Evolutionary conservation across 2,113 vertebrate genomes (phyloP).

Genomic region (Austrofundulus limnaeus): DNA sequence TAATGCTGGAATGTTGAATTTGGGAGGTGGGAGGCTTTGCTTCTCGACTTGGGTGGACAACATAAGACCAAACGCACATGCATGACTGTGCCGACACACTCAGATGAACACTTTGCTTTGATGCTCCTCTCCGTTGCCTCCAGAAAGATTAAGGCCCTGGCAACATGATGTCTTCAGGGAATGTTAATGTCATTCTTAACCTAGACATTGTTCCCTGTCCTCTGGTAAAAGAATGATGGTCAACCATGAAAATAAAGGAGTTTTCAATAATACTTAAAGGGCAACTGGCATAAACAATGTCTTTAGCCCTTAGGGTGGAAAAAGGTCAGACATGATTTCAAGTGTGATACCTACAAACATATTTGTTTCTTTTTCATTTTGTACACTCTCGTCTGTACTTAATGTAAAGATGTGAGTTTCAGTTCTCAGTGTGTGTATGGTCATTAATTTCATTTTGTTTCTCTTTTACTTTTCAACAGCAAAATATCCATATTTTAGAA

Average conservation of each 20-base stretch:
- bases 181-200: slow-evolving; percentile 53
- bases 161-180: slow-evolving; percentile 30
- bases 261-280: background rate
- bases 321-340: slow-evolving; percentile 31
- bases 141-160: slow-evolving; percentile 41
- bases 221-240: slow-evolving; percentile 17
- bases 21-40: slow-evolving; percentile 28
- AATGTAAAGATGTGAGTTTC: background rate
- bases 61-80: slow-evolving; percentile 26
- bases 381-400: background rate
- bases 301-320: slow-evolving; percentile 38
- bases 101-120: slow-evolving; percentile 52
- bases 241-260: slow-evolving; percentile 37
- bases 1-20: slow-evolving; percentile 57
- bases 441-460: no score
- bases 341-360: background rate
- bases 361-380: background rate
- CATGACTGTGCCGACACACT: slow-evolving; percentile 36
- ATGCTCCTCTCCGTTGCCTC: slow-evolving; percentile 43
- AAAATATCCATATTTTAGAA: no score
- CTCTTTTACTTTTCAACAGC: no score
- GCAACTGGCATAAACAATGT: slow-evolving; percentile 59
- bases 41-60: slow-evolving; percentile 32
- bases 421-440: no score
- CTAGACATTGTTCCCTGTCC: slow-evolving; percentile 47